Percentiles rank a stretch among this genome's conserved stretches.
Conservation (phyloP, 2,797 vertebrate genomes). For the Columba guinea region DNA sequence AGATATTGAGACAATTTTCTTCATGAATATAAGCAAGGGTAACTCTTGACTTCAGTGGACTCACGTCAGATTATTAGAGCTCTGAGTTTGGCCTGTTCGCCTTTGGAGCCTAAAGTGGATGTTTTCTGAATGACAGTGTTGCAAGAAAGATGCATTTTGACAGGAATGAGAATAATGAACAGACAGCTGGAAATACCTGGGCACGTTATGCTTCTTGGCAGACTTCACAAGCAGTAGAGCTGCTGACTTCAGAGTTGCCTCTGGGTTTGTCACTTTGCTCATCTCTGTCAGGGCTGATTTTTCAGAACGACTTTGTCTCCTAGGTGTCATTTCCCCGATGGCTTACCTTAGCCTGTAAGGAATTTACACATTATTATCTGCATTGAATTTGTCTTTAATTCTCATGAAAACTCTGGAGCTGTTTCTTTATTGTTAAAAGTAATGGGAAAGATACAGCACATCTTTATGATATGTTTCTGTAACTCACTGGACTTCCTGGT, state of each 20-base stretch:
- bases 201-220: conserved; percentile 36
- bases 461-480: neutral
- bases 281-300: conserved; percentile 24
- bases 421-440: neutral
- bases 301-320: conserved; percentile 46
- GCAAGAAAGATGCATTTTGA: conserved; percentile 47
- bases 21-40: neutral
- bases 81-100: neutral
- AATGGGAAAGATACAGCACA: neutral
- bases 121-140: neutral
- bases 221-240: neutral
- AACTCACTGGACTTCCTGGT: neutral
- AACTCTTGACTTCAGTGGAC: neutral
- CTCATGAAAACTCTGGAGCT: neutral
- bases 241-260: conserved; percentile 32
- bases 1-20: neutral
- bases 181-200: conserved; percentile 66
- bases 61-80: neutral
- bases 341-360: conserved; percentile 11
- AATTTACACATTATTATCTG: neutral
- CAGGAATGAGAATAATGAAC: conserved; percentile 51
- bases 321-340: neutral
- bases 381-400: conserved; percentile 1
- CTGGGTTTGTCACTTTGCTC: conserved; percentile 41
- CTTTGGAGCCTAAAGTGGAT: neutral